Base-by-base conservation (phyloP, 2,113 vertebrate genomes). In the Trematocara variabile region DNA sequence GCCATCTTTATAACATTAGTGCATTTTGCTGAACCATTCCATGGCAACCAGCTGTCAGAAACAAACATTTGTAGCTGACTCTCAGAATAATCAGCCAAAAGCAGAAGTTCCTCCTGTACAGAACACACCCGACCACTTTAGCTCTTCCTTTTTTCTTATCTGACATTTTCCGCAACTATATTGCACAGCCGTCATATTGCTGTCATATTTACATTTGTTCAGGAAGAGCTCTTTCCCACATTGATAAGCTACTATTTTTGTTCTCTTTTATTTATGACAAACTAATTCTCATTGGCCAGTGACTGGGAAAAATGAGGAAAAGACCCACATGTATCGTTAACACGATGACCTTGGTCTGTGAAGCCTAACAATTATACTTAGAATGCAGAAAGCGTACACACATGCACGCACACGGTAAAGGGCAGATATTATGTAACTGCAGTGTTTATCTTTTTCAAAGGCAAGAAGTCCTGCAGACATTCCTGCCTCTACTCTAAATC, bases 361-460 rank as follows among this genome's bases (percentile, higher is more conserved):
- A 75, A 75, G 0, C 25, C 44, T 30, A 50, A 33, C 9, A 30
- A 5, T 75, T 50, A 50, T 44, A 50, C 70, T 30, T 30, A 48
- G 41, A 73, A 8, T 28, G 14, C 25, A 48, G 41, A 75, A 48
- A n/a, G 70, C 0, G 4, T 33, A 73, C 37, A 73, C 34, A 46
- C 70, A 16, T 28, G 22, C 16, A 54, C 25, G 33, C 58, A 81
- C 77, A 52, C 8, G n/a, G 68, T 44, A 22, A 79, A 20, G 55
- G 52, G 22, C 30, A 50, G 52, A 80, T 58, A 12, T 94, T 90
- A 92, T 84, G 68, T 90, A 91, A 93, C 41, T 22, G 52, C 22
- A n/a, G 50, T 77, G 77, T 88, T 91, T 84, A 73, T 77, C 55
- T 90, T 80, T 58, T 18, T 82, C n/a, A 77, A 81, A 52, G 54